phyloP scores from a whole-genome alignment of 2,888 invertebrate species.

The Oligia fasciuncula region DNA sequence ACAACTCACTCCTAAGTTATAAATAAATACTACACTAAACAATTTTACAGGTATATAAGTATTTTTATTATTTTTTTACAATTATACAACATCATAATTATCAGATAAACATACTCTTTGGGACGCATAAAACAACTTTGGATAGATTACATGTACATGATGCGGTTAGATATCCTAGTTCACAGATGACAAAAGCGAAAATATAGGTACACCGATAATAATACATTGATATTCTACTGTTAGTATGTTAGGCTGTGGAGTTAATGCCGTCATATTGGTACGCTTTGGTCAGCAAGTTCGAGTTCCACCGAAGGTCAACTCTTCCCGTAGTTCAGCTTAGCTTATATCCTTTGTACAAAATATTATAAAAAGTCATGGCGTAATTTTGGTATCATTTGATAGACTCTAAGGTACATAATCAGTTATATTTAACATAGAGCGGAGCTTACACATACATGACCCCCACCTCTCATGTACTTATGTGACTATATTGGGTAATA shows the following conservation, averaged over 20 bases:
- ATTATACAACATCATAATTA: slow-evolving; percentile 87
- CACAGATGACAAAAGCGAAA: slow-evolving; percentile 67
- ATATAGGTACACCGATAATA: slow-evolving; percentile 64
- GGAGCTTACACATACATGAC: slow-evolving; percentile 37
- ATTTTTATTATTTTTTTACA: slow-evolving; percentile 88
- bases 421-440: slow-evolving; percentile 57
- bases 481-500: slow-evolving; percentile 51
- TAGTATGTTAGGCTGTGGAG: slow-evolving; percentile 62
- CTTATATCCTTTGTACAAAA: slow-evolving; percentile 78
- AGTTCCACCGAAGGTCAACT: slow-evolving; percentile 45
- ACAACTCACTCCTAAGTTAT: slow-evolving; percentile 76
- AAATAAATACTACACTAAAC: slow-evolving; percentile 89
- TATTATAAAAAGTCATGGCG: slow-evolving; percentile 85
- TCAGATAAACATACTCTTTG: slow-evolving; percentile 88
- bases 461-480: slow-evolving; percentile 42
- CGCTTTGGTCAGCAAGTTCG: slow-evolving; percentile 56
- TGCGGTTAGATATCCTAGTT: slow-evolving; percentile 55
- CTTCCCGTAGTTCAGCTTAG: slow-evolving; percentile 54
- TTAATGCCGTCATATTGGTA: slow-evolving; percentile 56
- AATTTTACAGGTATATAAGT: slow-evolving; percentile 88
- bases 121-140: slow-evolving; percentile 88
- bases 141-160: slow-evolving; percentile 76
- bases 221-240: slow-evolving; percentile 60
- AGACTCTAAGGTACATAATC: slow-evolving; percentile 58
- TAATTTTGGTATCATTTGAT: slow-evolving; percentile 74